phyloP scores from a whole-genome alignment of 2,113 vertebrate species.

The Periophthalmus modestus region DNA sequence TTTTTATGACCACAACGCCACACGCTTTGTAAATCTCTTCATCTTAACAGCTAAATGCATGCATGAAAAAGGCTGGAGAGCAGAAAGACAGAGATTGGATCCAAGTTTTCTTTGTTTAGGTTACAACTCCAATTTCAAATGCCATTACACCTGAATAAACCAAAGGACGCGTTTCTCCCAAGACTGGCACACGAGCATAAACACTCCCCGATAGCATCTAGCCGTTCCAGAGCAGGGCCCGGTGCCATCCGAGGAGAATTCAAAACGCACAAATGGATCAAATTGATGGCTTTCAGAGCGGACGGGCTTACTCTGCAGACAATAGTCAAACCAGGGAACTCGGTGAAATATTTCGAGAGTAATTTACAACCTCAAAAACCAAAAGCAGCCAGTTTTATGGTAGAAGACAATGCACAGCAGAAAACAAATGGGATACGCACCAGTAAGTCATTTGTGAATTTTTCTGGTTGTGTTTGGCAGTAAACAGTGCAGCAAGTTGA shows the following conservation, averaged over 20 bases:
- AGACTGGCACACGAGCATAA: slow-evolving; percentile 31
- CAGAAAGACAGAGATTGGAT: background rate
- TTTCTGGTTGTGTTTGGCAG: background rate
- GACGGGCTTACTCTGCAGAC: slow-evolving; percentile 56
- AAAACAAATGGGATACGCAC: slow-evolving; percentile 21
- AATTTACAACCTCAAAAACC: slow-evolving; percentile 68
- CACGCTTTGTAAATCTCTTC: slow-evolving; percentile 9
- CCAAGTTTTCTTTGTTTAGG: slow-evolving; percentile 4
- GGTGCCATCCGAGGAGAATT: slow-evolving; percentile 63
- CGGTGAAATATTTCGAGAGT: slow-evolving; percentile 50
- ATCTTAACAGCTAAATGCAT: background rate
- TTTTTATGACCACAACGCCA: slow-evolving; percentile 18
- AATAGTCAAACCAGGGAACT: slow-evolving; percentile 43
- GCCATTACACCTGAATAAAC: slow-evolving; percentile 25
- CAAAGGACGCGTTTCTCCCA: slow-evolving; percentile 20
- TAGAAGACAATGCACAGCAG: slow-evolving; percentile 8
- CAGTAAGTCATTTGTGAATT: background rate
- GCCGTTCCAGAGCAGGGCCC: slow-evolving; percentile 51
- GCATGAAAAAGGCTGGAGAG: background rate
- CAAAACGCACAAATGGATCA: slow-evolving; percentile 69
- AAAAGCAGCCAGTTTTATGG: slow-evolving; percentile 42
- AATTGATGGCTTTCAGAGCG: slow-evolving; percentile 49
- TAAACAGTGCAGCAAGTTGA: background rate
- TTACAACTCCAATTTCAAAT: background rate
- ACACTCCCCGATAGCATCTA: slow-evolving; percentile 54